Base-by-base conservation (phyloP, 2,797 vertebrate genomes). In the Staurois parvus region DNA sequence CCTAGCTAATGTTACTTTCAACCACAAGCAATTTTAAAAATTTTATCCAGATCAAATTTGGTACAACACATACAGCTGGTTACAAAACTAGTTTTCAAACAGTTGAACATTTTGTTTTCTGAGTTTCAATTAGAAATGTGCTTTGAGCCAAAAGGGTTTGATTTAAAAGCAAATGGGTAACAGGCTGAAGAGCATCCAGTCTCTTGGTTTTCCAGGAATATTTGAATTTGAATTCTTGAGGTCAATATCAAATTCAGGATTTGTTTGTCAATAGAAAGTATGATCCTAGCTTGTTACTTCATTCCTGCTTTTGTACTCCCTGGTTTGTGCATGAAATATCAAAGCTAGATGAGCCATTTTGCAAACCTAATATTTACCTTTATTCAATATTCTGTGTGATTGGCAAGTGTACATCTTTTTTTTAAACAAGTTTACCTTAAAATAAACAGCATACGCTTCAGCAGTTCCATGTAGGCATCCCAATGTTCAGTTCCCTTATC, bases 401-500 rank as follows among this genome's bases (percentile, higher is more conserved):
- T 37, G 12, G 74, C 11, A 78, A 28, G 13, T 66, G 75, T 40
- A 34, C 24, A 59, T 28, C n/a, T n/a, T 42, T 62, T 66, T 66
- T 15, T 66, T 13, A 19, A n/a, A 42, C 34, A 66, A 29, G 21
- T 4, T 66, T 32, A 6, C 2, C n/a, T 28, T 37, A 66, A 78
- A 66, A 66, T 19, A 66, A 42, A 78, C 76, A 40, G 34, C 9
- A 40, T 66, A 21, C 11, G 37, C 6, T 45, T 19, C 62, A 42
- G 29, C 19, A 67, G 45, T 42, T 67, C 67, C 37, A 68, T 68
- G 76, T 45, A 79, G 62, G 15, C 64, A 79, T 79, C 28, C 37
- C 64, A 79, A 17, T 17, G 26, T 67, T 80, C 64, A 68, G 40
- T 29, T 62, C 28, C 67, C 59, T 70, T 72, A 70, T 72, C 30